These are phyloP conservation scores for Zoanthus solanderi DNA, from an alignment of 92 coral and sea anemone species.

Conservation along the genomic window DNA sequence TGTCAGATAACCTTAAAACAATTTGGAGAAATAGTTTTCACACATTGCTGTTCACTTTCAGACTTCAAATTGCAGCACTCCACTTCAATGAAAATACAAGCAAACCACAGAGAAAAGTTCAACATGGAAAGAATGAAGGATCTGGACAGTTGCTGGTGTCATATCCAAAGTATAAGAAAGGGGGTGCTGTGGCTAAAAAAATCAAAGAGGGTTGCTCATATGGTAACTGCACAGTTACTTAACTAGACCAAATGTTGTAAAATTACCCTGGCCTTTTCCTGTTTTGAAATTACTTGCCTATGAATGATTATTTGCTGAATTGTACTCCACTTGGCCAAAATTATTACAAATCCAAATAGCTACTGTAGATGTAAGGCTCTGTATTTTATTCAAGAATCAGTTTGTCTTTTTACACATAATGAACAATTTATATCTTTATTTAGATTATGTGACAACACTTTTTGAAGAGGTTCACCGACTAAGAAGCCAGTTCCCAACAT, in stretches of 20 bases:
- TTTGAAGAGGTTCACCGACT: conserved; percentile 35
- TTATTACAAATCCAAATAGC: neutral
- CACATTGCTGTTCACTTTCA: neutral
- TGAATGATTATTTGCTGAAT: neutral
- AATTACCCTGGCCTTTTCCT: neutral
- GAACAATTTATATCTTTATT: neutral
- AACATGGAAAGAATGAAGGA: conserved; percentile 32
- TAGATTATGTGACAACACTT: conserved; percentile 52
- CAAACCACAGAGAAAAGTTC: conserved; percentile 18
- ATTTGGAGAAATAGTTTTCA: neutral
- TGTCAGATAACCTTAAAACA: neutral
- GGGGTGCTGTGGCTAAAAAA: conserved; percentile 61
- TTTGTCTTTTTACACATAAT: neutral
- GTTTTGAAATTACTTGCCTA: neutral
- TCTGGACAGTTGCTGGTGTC: conserved; percentile 53
- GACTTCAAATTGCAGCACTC: conserved; percentile 25
- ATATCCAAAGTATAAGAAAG: conserved; percentile 58
- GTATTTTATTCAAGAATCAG: neutral
- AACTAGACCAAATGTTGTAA: neutral
- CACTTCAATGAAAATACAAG: conserved; percentile 34
- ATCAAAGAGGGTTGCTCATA: conserved; percentile 50
- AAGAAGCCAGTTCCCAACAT: conserved; percentile 30
- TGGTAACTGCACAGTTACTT: conserved; percentile 32
- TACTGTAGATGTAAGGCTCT: neutral
- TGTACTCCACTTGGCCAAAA: neutral